These are phyloP conservation scores for Todiramphus saurophagus DNA, from an alignment of 2,113 vertebrate species.

Conservation along the genomic window DNA sequence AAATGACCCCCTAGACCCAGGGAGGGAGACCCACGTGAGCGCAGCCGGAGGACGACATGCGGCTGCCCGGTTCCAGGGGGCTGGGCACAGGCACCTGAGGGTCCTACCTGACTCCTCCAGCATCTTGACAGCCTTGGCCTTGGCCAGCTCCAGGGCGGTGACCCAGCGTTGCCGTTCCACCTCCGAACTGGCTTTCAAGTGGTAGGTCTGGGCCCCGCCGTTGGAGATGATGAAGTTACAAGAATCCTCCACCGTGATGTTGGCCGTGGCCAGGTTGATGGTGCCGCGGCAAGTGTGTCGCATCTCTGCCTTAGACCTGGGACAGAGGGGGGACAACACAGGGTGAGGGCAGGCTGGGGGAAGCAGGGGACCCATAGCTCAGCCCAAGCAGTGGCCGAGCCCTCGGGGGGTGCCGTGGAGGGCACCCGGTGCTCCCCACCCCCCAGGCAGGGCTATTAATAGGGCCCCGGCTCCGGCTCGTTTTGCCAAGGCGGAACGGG, in stretches of 20 bases:
- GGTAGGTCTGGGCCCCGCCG: conserved; percentile 94
- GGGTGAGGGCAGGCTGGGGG: background rate
- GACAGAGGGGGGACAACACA: background rate
- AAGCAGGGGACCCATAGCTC: no score
- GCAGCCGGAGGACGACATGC: fast-evolving
- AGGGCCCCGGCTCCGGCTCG: conserved; percentile 30
- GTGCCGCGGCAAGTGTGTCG: conserved; percentile 95
- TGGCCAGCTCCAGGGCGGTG: conserved; percentile 92
- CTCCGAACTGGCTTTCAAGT: conserved; percentile 93
- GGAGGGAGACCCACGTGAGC: fast-evolving
- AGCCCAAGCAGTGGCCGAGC: background rate
- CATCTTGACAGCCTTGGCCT: conserved; percentile 93
- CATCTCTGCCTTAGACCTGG: conserved; percentile 91
- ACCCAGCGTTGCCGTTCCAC: conserved; percentile 97
- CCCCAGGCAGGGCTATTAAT: conserved; percentile 52
- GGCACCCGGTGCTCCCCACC: background rate
- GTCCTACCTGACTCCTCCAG: conserved; percentile 88
- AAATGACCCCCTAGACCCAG: fast-evolving
- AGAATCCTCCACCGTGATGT: conserved; percentile 93
- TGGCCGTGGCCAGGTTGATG: conserved; percentile 96
- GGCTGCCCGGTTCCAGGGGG: background rate
- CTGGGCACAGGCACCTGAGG: background rate
- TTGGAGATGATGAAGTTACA: conserved; percentile 98
- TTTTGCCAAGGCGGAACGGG: background rate
- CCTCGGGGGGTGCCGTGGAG: background rate